Base-by-base conservation (phyloP, 2,797 vertebrate genomes). In the Periparus ater region DNA sequence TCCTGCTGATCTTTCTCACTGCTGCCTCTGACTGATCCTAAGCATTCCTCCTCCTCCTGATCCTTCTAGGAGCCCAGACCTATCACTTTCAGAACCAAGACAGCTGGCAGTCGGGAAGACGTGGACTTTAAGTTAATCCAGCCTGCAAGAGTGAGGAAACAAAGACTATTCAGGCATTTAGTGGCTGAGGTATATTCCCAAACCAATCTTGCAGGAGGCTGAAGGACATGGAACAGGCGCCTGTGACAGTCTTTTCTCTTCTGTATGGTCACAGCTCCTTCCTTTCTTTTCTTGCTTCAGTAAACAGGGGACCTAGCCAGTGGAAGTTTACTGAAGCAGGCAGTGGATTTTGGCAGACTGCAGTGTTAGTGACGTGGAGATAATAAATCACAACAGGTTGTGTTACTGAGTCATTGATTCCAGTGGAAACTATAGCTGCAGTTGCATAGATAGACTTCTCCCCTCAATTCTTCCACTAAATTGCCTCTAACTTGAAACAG, bases 311-410 rank as follows among this genome's bases (percentile, higher is more conserved):
- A 0, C 34, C 83, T 91, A 73, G 42, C 57, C 66, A 66, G 80
- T 94, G 91, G 73, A 91, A 93, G 89, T 88, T 94, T 88, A 84
- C 79, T 85, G 83, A 91, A 86, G 67, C 63, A 89, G 77, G 48
- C 83, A 57, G 72, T 13, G 38, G 67, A 40, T 87, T 90, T 92
- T 95, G 93, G 91, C 92, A 93, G 57, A 9, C 77, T 48, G 2
- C 17, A 30, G 53, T 57, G 77, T 83, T 91, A 63, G 70, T 91
- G 85, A 95, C 1, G 7, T 67, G 63, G 63, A 93, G 77, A 79
- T 77, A 66, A 75, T 91, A 94, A 92, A 93, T 94, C 80, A 85
- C 83, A 92, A 88, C 83, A 96, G 89, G 80, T 91, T 94, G 57
- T 88, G 76, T 91, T 90, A 91, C 72, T 94, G 88, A 95, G 83